Percentiles rank a stretch among this genome's conserved stretches.
Evolutionary conservation across 2,113 vertebrate species (phyloP).

Genomic region (Cyrtonyx montezumae): DNA sequence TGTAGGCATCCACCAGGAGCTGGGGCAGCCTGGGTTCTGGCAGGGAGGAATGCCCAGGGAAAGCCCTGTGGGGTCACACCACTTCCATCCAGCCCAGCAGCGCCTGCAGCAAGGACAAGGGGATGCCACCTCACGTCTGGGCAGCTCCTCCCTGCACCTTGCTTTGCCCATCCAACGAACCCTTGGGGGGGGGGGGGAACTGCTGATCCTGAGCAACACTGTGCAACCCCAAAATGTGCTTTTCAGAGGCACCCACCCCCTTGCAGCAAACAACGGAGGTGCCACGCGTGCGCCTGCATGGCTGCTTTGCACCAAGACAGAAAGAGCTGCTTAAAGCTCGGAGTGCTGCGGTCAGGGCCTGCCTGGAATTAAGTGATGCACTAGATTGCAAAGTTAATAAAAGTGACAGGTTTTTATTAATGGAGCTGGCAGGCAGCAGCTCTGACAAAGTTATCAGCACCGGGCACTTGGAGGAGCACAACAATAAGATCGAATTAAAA

Average conservation of each 20-base stretch:
- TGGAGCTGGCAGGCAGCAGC: neutral
- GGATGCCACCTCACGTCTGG: no score
- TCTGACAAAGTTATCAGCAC: neutral
- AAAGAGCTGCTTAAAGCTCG: neutral
- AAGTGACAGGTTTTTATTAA: constrained; percentile 37
- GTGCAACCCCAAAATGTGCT: neutral
- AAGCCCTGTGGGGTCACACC: neutral
- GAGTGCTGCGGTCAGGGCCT: neutral
- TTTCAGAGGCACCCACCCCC: neutral
- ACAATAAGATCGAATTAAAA: neutral
- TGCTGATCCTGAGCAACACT: no score
- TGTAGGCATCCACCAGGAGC: neutral
- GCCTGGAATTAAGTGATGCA: constrained; percentile 14
- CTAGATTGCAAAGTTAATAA: constrained; percentile 46
- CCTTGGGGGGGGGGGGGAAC: no score
- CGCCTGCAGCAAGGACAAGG: neutral
- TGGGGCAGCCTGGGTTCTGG: no score
- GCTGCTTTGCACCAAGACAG: neutral
- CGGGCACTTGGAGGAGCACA: neutral
- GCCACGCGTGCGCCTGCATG: neutral
- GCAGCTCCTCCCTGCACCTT: no score
- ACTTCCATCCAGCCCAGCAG: neutral
- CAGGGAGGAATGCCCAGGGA: neutral
- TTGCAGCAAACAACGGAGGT: neutral
- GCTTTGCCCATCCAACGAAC: no score